Percentiles rank a stretch among this genome's conserved stretches.
phyloP scores from a whole-genome alignment of 2,113 vertebrate species.

The Erythrocercus mccallii region DNA sequence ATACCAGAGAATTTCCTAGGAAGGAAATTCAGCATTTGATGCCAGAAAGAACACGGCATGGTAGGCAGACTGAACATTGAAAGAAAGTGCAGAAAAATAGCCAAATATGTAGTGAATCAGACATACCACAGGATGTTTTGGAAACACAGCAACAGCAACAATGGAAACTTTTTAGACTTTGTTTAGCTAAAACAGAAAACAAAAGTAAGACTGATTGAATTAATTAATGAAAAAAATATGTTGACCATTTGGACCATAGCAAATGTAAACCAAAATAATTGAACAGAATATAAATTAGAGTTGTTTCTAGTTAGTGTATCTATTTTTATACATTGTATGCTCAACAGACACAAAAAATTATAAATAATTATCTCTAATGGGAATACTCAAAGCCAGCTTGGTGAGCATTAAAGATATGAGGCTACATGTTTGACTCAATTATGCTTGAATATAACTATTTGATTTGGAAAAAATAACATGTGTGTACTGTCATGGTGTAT shows the following conservation, averaged over 20 bases:
- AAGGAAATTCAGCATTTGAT: not conserved
- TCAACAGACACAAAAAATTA: slow-evolving; percentile 23
- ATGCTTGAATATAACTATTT: not conserved
- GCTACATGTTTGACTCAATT: not conserved
- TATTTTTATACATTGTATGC: slow-evolving; percentile 52
- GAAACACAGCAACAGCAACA: slow-evolving; percentile 65
- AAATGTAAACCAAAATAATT: slow-evolving; percentile 49
- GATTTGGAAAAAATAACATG: slow-evolving; percentile 49
- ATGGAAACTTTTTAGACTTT: slow-evolving; percentile 63
- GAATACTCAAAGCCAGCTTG: slow-evolving; percentile 27
- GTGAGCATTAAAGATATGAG: slow-evolving; percentile 17
- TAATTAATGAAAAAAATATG: slow-evolving; percentile 73
- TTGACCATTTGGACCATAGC: slow-evolving; percentile 38
- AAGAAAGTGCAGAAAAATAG: not conserved
- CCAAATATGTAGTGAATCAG: slow-evolving; percentile 12
- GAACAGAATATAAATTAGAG: slow-evolving; percentile 50
- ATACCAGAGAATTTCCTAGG: not conserved
- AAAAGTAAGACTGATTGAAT: slow-evolving; percentile 66
- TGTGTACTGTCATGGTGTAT: not conserved
- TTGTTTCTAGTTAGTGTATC: slow-evolving; percentile 51
- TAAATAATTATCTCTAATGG: slow-evolving; percentile 36
- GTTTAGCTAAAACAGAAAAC: slow-evolving; percentile 69
- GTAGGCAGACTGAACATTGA: not conserved
- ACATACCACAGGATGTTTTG: slow-evolving; percentile 58
- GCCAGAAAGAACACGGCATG: not conserved